Base-by-base conservation (phyloP, 2,113 vertebrate genomes). In the Alaudala cheleensis region DNA sequence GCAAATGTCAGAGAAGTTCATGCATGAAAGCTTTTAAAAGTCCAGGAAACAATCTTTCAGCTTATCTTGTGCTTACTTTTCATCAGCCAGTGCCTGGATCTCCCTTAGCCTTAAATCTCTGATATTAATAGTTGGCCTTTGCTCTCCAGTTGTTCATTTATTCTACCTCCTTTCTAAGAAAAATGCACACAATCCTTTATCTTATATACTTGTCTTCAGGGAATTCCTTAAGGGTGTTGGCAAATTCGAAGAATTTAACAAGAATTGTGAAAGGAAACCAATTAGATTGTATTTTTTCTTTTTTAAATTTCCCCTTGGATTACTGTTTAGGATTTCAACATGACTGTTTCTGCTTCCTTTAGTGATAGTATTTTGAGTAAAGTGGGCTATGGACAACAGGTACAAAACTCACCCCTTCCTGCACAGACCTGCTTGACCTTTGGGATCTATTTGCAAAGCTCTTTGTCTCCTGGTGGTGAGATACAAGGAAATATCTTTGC, bases 1-100 rank as follows among this genome's bases (percentile, higher is more conserved):
- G 51, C 51, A 94, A 91, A 92, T 88, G 85, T 88, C 86, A 89
- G 45, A 84, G 67, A 94, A 92, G 83, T 89, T 94, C 72, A 92
- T 57, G 44, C 44, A 29, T 53, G 37, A 78, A 87, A 73, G 80
- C 60, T 88, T 92, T 91, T 81, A 71, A 69, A 89, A 93, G 81
- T 76, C 53, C 69, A 79, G 53, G 61, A 89, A 89, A 79, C 73
- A 64, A 57, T 85, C n/a, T 81, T 93, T 84, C 61, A 86, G 72
- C 34, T 79, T 90, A 87, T 77, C n/a, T 66, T 50, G 22, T 47
- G 14, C 33, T 91, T 94, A 71, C 67, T 89, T 96, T 91, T 95
- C 73, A 82, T 92, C 83, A 87, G 28, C 69, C 65, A 89, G 4
- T 10, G 31, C 89, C 89, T 95, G 88, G 51, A 45, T 67, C 88